These are phyloP conservation scores for Abrostola tripartita DNA, from an alignment of 2,888 invertebrate species.

Conservation along the genomic window DNA sequence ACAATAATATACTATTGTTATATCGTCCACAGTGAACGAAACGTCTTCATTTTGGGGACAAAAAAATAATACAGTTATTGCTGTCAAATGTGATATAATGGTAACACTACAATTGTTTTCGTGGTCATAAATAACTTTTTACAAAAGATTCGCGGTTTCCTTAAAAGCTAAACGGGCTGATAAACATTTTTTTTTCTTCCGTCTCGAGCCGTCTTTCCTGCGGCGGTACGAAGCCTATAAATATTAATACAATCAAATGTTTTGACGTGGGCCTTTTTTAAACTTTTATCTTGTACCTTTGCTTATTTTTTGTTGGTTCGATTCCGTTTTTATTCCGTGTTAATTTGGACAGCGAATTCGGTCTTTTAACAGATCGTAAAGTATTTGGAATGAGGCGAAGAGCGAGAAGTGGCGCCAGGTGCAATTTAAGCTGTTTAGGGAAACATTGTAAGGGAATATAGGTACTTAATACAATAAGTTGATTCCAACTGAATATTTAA, in stretches of 20 bases:
- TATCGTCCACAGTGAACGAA: conserved; percentile 70
- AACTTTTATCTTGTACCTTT: conserved; percentile 86
- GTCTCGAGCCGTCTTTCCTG: conserved; percentile 79
- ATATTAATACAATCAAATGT: conserved; percentile 89
- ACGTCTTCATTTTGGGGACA: conserved; percentile 80
- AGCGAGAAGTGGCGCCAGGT: conserved; percentile 78
- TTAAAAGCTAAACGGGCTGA: conserved; percentile 88
- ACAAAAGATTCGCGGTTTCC: conserved; percentile 88
- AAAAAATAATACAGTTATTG: conserved; percentile 85
- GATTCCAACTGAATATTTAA: neutral
- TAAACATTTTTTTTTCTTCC: conserved; percentile 86
- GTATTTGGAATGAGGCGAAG: conserved; percentile 70
- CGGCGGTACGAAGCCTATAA: conserved; percentile 85
- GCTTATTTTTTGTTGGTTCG: conserved; percentile 85
- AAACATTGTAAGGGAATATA: conserved; percentile 22
- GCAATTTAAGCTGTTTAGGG: conserved; percentile 63
- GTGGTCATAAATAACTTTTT: conserved; percentile 85
- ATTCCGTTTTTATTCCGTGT: conserved; percentile 88
- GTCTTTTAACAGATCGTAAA: conserved; percentile 89
- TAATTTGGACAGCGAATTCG: conserved; percentile 88
- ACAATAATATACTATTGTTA: conserved; percentile 71
- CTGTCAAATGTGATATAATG: conserved; percentile 87
- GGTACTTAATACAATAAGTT: neutral
- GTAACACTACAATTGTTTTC: conserved; percentile 88
- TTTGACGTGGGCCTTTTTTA: conserved; percentile 88